phyloP scores from a whole-genome alignment of 2,888 invertebrate genomes.

The Syrista parreyssii region DNA sequence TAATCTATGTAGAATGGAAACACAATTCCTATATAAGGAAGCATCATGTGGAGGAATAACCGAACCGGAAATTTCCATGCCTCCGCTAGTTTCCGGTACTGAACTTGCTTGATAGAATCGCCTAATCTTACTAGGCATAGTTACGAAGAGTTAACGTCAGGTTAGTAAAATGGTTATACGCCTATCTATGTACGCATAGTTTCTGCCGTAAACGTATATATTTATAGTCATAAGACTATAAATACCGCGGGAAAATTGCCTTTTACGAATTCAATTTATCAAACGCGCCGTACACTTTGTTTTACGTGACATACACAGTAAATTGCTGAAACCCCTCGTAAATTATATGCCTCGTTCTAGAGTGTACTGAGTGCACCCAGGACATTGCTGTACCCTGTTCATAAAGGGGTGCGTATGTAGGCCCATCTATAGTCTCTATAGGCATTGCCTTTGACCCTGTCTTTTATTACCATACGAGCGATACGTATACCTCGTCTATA shows the following conservation, averaged over 20 bases:
- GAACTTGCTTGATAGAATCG: background rate
- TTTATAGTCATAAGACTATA: background rate
- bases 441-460: background rate
- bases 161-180: background rate
- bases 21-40: background rate
- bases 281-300: background rate
- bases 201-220: background rate
- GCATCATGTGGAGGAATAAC: background rate
- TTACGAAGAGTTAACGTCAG: background rate
- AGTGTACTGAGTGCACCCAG: background rate
- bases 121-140: background rate
- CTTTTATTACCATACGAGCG: too few relatives aligned
- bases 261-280: slow-evolving; percentile 21
- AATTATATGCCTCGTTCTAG: background rate
- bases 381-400: background rate
- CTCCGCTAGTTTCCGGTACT: background rate
- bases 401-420: background rate
- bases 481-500: background rate
- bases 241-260: slow-evolving; percentile 7
- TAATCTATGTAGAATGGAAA: background rate
- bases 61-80: background rate
- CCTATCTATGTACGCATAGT: background rate
- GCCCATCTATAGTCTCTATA: background rate
- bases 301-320: background rate
- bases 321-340: background rate